Evolutionary conservation across 2,797 vertebrate species (phyloP).

Genomic region (Buphagus erythrorhynchus): DNA sequence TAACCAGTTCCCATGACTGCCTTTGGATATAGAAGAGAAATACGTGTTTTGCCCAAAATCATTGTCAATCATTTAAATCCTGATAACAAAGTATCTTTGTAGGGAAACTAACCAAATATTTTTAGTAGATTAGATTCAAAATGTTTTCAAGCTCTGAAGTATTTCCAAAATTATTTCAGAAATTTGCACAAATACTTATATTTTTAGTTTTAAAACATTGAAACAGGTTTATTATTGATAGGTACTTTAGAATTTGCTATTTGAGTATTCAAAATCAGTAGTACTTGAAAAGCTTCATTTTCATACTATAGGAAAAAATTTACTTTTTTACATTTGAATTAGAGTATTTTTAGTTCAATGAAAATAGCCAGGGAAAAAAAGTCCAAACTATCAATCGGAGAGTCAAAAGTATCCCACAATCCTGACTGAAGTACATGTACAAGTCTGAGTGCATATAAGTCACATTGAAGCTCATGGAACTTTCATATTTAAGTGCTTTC

Average conservation of each 20-base stretch:
- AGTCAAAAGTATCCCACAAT: neutral
- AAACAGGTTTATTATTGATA: neutral
- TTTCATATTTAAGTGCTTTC: neutral
- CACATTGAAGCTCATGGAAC: neutral
- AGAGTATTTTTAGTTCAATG: neutral
- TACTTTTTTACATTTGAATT: neutral
- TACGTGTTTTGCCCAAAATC: neutral
- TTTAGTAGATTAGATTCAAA: neutral
- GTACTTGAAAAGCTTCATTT: neutral
- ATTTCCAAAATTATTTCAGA: neutral
- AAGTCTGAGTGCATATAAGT: neutral
- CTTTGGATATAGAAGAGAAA: neutral
- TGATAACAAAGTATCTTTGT: neutral
- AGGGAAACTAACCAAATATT: neutral
- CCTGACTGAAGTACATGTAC: neutral
- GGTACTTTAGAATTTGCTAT: neutral
- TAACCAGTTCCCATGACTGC: neutral
- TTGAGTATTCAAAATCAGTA: neutral
- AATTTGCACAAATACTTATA: neutral
- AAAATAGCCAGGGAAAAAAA: neutral
- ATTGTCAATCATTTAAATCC: neutral
- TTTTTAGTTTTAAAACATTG: neutral
- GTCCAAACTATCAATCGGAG: neutral
- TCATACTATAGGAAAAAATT: neutral
- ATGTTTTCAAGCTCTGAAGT: neutral